Conservation (phyloP, 2,888 invertebrate genomes). For the Dryococelus australis region DNA sequence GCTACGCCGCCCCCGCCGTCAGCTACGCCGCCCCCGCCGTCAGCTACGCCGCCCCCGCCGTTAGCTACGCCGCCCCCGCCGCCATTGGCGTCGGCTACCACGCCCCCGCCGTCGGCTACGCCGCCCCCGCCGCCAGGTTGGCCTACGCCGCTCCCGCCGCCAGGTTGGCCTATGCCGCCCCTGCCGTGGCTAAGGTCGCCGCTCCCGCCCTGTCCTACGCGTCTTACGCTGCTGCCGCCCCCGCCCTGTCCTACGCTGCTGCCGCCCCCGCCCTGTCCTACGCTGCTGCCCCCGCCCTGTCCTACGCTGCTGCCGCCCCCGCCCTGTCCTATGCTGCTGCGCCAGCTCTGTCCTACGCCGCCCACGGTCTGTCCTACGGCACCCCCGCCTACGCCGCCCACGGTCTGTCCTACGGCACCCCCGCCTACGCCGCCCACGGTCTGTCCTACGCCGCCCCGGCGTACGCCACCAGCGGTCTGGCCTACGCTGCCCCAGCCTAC, state of each 20-base stretch:
- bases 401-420: constrained; percentile 31
- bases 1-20: no score
- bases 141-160: constrained; percentile 38
- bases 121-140: neutral
- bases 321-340: constrained; percentile 41
- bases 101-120: no score
- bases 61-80: no score
- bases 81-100: no score
- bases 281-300: constrained; percentile 34
- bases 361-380: constrained; percentile 35
- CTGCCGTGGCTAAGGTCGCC: constrained; percentile 34
- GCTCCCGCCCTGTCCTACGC: constrained; percentile 36
- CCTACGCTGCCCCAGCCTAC: constrained; percentile 32
- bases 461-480: neutral
- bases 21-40: no score
- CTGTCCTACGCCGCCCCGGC: constrained; percentile 33
- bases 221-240: constrained; percentile 36
- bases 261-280: constrained; percentile 35
- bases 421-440: constrained; percentile 37
- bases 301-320: constrained; percentile 39
- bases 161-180: constrained; percentile 34
- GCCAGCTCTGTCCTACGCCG: constrained; percentile 42
- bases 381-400: constrained; percentile 28
- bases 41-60: no score
- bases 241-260: constrained; percentile 38